These are phyloP conservation scores for Ceratosolen solmsi DNA, from an alignment of 1,140 invertebrate species.

Conservation along the genomic window DNA sequence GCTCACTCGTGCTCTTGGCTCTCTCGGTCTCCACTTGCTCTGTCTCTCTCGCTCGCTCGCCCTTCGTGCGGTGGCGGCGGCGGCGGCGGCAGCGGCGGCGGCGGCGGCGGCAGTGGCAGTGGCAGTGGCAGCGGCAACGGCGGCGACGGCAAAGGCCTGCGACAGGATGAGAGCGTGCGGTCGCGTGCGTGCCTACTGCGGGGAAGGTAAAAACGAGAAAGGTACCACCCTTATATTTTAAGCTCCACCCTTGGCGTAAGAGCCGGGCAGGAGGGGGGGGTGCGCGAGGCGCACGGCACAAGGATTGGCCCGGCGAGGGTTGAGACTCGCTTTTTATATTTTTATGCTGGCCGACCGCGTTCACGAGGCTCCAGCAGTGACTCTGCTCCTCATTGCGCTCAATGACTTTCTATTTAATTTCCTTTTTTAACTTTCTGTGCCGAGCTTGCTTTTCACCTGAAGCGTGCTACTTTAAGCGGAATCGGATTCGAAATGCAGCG, in stretches of 20 bases:
- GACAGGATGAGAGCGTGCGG: constrained; percentile 18
- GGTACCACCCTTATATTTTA: constrained; percentile 69
- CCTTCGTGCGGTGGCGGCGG: background rate
- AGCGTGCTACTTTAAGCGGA: too few relatives aligned
- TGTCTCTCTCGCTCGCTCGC: constrained; percentile 2
- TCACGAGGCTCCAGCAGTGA: background rate
- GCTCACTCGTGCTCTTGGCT: constrained; percentile 18
- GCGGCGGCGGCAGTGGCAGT: too few relatives aligned
- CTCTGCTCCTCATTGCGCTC: too few relatives aligned
- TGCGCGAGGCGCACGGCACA: background rate
- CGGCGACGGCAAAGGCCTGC: too few relatives aligned
- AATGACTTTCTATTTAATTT: background rate
- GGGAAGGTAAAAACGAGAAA: constrained; percentile 51
- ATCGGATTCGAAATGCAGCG: too few relatives aligned
- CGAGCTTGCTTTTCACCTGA: too few relatives aligned
- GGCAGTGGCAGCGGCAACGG: too few relatives aligned
- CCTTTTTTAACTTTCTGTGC: too few relatives aligned
- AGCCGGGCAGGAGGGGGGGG: background rate
- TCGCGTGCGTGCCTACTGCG: background rate
- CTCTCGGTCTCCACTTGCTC: background rate
- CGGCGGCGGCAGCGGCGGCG: too few relatives aligned
- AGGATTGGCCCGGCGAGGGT: background rate
- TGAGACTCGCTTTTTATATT: background rate
- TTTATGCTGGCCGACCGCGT: background rate
- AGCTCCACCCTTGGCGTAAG: constrained; percentile 68